Conservation (phyloP, 2,888 invertebrate species). For the Chymomyza caudatula region DNA sequence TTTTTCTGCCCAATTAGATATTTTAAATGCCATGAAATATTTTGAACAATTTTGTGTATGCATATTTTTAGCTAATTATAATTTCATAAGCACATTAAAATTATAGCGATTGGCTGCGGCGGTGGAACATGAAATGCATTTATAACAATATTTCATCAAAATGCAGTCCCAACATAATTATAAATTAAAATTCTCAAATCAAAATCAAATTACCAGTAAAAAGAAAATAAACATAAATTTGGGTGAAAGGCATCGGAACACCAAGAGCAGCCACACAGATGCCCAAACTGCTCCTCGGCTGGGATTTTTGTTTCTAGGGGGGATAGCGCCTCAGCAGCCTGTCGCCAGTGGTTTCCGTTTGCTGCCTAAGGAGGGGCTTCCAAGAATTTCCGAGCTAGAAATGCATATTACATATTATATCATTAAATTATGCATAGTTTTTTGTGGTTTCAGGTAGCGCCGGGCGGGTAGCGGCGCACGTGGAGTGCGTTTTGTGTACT, state of each 20-base stretch:
- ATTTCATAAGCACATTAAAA: not conserved
- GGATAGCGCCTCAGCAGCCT: slow-evolving; percentile 29
- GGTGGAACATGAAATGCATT: slow-evolving; percentile 2
- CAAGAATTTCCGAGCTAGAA: slow-evolving; percentile 37
- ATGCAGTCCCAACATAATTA: slow-evolving; percentile 58
- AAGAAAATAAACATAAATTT: slow-evolving; percentile 59
- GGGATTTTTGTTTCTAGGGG: not conserved
- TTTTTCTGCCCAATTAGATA: slow-evolving; percentile 51
- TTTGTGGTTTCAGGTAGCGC: not conserved
- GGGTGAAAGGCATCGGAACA: slow-evolving; percentile 33
- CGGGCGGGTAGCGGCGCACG: slow-evolving; percentile 2
- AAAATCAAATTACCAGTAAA: slow-evolving; percentile 71
- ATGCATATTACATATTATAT: slow-evolving; percentile 54
- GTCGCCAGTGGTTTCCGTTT: slow-evolving; percentile 67
- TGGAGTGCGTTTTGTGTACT: not conserved
- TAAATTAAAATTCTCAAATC: slow-evolving; percentile 74
- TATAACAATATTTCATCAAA: slow-evolving; percentile 53
- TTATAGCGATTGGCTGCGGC: not conserved
- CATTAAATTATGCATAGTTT: slow-evolving; percentile 72
- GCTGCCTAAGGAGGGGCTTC: slow-evolving; percentile 28
- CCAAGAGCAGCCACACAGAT: slow-evolving; percentile 1
- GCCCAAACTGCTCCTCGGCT: not conserved
- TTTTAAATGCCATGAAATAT: slow-evolving; percentile 61
- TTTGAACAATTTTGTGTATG: slow-evolving; percentile 23
- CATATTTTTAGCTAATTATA: not conserved